Evolutionary conservation across 2,113 vertebrate genomes (phyloP), one percentile per base, ranked within the genome.

Genomic region (Crocuta crocuta): DNA sequence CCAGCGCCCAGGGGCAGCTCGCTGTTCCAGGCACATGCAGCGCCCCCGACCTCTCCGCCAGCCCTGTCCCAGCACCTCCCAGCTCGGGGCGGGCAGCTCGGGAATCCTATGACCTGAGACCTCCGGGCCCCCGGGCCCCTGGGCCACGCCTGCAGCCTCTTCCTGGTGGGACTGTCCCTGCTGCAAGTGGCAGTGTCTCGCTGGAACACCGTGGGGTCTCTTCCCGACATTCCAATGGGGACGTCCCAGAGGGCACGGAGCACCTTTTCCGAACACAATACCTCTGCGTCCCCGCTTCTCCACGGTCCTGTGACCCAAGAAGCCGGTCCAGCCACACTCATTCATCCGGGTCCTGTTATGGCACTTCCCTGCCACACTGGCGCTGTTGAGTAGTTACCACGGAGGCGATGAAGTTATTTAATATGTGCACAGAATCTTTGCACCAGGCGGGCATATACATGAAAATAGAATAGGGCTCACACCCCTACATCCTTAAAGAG

Each of bases 301-400:
- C 13, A 5, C 4, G 28, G 13, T 39, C 10, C 21, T 16, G 31
- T 11, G 70, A 50, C 16, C 70, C 3, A 21, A 21, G 50, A 2
- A 39, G 1, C 48, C 0, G 15, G 50, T 39, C 24, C 50, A 55
- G 66, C 2, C 2, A 5, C 68, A 39, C 58, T 43, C 48, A 26
- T 31, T 73, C 50, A 73, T 33, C 50, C 10, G 7, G 9, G 2
- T 11, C 9, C 8, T 21, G 50, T 10, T 12, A 43, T 13, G n/a
- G 31, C 24, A 6, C 6, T 13, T 58, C 10, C 24, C 16, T 1
- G 15, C n/a, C 21, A 7, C n/a, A 8, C 8, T 1, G 3, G 50
- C 84, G 26, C 21, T 2, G 26, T 2, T 48, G 5, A 8, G n/a
- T 73, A 2, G 7, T 53, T 50, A 15, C 7, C 4, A 26, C 39